A percentile compares a stretch with the other conserved stretches of the same genome.
Conservation (phyloP, 2,888 invertebrate species). For the Cataglyphis livida region DNA sequence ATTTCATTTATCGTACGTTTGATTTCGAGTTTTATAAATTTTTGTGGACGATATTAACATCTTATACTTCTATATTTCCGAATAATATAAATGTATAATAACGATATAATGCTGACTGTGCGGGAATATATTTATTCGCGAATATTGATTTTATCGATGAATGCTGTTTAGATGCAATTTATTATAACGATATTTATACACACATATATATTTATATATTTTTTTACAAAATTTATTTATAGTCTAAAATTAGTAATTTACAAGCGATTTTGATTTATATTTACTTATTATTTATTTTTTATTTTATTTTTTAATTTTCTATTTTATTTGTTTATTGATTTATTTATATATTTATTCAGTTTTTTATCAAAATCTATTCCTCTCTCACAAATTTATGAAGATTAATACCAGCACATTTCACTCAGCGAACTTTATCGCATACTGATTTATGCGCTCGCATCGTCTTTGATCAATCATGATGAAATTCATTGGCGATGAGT, state of each 20-base stretch:
- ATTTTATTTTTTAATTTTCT: not conserved
- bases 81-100: constrained; percentile 23
- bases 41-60: constrained; percentile 21
- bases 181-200: not conserved
- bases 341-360: not conserved
- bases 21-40: constrained; percentile 26
- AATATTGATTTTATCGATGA: constrained; percentile 17
- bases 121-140: constrained; percentile 6
- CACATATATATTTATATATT: not conserved
- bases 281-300: constrained; percentile 1
- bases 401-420: constrained; percentile 18
- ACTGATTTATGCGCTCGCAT: constrained; percentile 42
- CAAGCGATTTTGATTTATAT: not conserved
- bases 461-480: constrained; percentile 43
- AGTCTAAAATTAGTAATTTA: not conserved
- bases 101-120: constrained; percentile 10
- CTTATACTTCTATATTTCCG: constrained; percentile 22
- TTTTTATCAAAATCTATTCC: not conserved
- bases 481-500: constrained; percentile 28
- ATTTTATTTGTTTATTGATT: not conserved
- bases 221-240: not conserved
- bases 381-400: not conserved
- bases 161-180: constrained; percentile 9
- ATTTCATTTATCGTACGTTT: not conserved
- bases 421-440: not conserved